Evolutionary conservation across 2,113 vertebrate species (phyloP), one percentile per base, ranked within the genome.

Genomic region (Aythya baeri): DNA sequence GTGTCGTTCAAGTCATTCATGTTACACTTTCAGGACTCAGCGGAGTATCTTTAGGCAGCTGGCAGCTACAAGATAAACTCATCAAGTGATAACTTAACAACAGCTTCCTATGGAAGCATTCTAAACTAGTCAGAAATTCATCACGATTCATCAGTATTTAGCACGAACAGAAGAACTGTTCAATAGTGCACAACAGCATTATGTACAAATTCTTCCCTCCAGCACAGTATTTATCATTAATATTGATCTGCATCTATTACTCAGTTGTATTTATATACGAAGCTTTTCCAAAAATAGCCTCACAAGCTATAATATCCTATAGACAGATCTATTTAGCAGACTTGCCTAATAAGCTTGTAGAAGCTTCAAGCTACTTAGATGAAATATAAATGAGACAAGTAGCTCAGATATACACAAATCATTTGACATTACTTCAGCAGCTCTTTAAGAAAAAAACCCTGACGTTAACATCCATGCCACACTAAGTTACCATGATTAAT

Each of bases 231-330:
- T 71, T 34, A 84, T 38, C 73, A 83, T 9, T 16, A 94, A 55
- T 91, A 92, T 70, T 1, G 11, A 91, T 80, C 62, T 17, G 25
- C 66, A 75, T 65, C 57, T 91, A 86, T 61, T 68, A 75, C n/a
- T 55, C 32, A 71, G 26, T 25, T 62, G 59, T 70, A 68, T 76
- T 94, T 92, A 67, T 44, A 83, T 2, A 91, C 71, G 52, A 82
- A 94, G 63, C 86, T 87, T 62, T 77, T 84, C 83, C 59, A 94
- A 87, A 44, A 95, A 93, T 76, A 95, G 81, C 49, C 89, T 80
- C 63, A 67, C 46, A 85, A 84, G 81, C 74, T 89, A 31, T 66
- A 76, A 63, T 29, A 89, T 70, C 63, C 81, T 74, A 70, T 11
- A 82, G 80, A 72, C 58, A 95, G 86, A 87, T 52, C 74, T 89